phyloP scores from a whole-genome alignment of 2,113 vertebrate species.

The Aplodontia rufa region DNA sequence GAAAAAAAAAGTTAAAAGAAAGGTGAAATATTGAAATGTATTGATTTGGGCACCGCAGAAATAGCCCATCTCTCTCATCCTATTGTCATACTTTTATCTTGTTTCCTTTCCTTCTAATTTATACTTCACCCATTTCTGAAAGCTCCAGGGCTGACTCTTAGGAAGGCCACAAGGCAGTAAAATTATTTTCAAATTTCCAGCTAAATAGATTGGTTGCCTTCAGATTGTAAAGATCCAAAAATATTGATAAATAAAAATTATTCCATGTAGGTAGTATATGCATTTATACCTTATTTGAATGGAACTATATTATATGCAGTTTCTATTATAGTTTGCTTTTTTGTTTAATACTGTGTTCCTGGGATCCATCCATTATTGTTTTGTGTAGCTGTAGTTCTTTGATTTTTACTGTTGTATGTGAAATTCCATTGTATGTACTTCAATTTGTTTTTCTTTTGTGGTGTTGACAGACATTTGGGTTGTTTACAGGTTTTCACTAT shows the following conservation, averaged over 20 bases:
- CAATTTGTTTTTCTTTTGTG: neutral
- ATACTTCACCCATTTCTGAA: neutral
- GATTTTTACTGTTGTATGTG: neutral
- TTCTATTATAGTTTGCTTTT: neutral
- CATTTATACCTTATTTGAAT: neutral
- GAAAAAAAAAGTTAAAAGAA: neutral
- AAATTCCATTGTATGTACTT: neutral
- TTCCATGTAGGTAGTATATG: neutral
- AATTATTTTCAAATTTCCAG: conserved; percentile 33
- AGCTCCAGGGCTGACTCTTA: neutral
- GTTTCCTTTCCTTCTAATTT: conserved; percentile 13
- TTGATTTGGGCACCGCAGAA: conserved; percentile 30
- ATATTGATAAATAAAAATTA: neutral
- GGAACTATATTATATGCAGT: neutral
- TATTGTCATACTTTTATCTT: neutral
- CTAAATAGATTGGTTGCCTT: conserved; percentile 34
- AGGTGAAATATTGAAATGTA: neutral
- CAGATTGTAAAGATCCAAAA: neutral
- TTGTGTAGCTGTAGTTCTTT: neutral
- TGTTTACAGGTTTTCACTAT: conserved; percentile 25
- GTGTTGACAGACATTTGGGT: neutral
- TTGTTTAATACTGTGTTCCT: neutral
- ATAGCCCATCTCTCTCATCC: neutral
- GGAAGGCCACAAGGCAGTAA: neutral
- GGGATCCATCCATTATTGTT: neutral